Percentiles rank a stretch among this genome's conserved stretches.
Conservation (phyloP, 2,797 vertebrate genomes). For the Balearica regulorum region DNA sequence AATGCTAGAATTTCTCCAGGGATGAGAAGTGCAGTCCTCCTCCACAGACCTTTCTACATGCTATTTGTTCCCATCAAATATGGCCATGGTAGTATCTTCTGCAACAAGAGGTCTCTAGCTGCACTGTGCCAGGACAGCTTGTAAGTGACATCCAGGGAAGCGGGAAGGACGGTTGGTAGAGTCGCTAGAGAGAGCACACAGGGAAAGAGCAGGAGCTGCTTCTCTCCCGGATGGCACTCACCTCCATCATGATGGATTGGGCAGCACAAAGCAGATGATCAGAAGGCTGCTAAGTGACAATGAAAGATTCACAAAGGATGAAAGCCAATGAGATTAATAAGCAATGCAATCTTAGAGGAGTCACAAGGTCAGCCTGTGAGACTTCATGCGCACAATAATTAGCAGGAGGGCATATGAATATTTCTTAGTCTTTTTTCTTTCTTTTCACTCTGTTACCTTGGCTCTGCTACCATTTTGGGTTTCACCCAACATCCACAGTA, state of each 20-base stretch:
- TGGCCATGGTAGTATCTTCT: not conserved
- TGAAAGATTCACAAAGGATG: slow-evolving; percentile 7
- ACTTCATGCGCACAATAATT: not conserved
- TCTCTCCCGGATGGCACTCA: not conserved
- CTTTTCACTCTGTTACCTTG: not conserved
- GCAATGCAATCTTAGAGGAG: slow-evolving; percentile 13
- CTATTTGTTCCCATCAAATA: not conserved
- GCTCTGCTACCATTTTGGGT: not conserved
- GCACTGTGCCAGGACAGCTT: not conserved
- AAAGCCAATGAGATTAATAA: slow-evolving; percentile 49
- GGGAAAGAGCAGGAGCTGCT: not conserved
- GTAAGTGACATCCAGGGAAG: not conserved
- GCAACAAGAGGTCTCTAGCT: not conserved
- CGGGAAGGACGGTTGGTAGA: not conserved
- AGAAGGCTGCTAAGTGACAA: not conserved
- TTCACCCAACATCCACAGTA: not conserved
- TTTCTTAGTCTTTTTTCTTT: not conserved
- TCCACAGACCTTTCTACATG: rapidly evolving
- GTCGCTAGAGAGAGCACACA: not conserved
- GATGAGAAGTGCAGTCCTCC: not conserved
- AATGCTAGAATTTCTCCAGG: not conserved
- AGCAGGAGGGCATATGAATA: not conserved
- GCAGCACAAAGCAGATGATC: not conserved
- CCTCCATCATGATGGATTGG: not conserved
- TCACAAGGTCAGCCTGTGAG: not conserved